phyloP scores from a whole-genome alignment of 2,113 vertebrate genomes.

The Megaleporinus macrocephalus region DNA sequence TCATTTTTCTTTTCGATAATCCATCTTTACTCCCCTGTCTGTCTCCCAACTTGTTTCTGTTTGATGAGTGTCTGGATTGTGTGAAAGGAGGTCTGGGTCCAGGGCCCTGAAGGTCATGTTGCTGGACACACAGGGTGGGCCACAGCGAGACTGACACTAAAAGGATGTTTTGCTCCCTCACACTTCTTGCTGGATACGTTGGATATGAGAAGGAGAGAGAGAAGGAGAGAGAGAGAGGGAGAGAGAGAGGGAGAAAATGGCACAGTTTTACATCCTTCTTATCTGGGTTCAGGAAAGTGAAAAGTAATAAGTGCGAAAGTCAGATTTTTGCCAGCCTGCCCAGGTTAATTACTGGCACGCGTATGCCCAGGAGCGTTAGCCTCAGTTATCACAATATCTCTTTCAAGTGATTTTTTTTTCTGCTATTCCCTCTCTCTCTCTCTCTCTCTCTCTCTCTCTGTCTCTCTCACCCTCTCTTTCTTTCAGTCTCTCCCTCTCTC shows the following conservation, averaged over 20 bases:
- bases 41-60: not conserved
- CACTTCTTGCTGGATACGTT: not conserved
- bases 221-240: not conserved
- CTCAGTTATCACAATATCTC: constrained; percentile 48
- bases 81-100: not conserved
- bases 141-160: not conserved
- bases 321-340: constrained; percentile 41
- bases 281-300: constrained; percentile 48
- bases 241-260: not conserved
- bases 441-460: not conserved
- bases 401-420: constrained; percentile 31
- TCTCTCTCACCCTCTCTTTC: not conserved
- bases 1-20: too few species aligned
- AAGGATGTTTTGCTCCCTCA: not conserved
- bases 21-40: not conserved
- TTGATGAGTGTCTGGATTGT: not conserved
- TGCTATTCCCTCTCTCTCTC: not conserved
- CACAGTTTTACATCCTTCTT: constrained; percentile 28
- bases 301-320: constrained; percentile 47
- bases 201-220: too few species aligned
- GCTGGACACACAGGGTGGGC: not conserved
- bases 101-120: not conserved
- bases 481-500: not conserved
- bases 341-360: constrained; percentile 51
- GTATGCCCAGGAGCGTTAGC: constrained; percentile 41